Percentiles rank a stretch among this genome's conserved stretches.
These are phyloP conservation scores for Melanotaenia trifasciata DNA, from an alignment of 2,797 vertebrate genomes.

Conservation along the genomic window DNA sequence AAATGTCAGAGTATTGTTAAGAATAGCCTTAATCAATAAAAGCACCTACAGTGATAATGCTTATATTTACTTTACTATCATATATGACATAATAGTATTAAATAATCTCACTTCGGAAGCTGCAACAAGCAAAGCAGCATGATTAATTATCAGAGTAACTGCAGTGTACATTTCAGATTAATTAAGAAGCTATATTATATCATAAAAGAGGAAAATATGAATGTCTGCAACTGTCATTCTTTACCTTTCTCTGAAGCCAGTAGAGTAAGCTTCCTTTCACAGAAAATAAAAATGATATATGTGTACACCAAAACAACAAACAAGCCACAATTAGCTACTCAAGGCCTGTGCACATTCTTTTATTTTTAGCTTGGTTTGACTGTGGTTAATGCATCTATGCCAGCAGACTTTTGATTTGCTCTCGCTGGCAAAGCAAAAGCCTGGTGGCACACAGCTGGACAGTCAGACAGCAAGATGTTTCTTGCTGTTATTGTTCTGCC, in stretches of 20 bases:
- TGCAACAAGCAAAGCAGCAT: neutral
- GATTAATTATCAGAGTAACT: neutral
- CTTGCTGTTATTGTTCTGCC: slow-evolving; percentile 45
- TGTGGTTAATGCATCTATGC: slow-evolving; percentile 7
- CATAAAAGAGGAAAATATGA: neutral
- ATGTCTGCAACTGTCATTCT: neutral
- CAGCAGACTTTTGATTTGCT: slow-evolving; percentile 1
- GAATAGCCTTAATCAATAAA: neutral
- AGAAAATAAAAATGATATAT: too few relatives aligned
- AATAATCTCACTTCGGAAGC: neutral
- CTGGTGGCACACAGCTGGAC: slow-evolving; percentile 34
- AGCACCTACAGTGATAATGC: neutral
- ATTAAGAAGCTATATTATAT: neutral
- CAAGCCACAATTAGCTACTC: neutral
- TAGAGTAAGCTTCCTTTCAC: neutral
- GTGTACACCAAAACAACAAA: slow-evolving; percentile 7
- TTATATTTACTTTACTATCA: neutral
- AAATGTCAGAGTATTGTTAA: neutral
- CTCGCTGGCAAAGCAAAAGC: slow-evolving; percentile 4
- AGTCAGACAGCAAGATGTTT: slow-evolving; percentile 20
- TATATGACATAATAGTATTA: neutral
- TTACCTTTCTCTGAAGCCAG: too few relatives aligned
- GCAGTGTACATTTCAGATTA: too few relatives aligned
- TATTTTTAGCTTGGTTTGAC: slow-evolving; percentile 16
- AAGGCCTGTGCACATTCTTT: neutral